Base-by-base conservation (phyloP, 2,113 vertebrate genomes). In the Lipophrys pholis region DNA sequence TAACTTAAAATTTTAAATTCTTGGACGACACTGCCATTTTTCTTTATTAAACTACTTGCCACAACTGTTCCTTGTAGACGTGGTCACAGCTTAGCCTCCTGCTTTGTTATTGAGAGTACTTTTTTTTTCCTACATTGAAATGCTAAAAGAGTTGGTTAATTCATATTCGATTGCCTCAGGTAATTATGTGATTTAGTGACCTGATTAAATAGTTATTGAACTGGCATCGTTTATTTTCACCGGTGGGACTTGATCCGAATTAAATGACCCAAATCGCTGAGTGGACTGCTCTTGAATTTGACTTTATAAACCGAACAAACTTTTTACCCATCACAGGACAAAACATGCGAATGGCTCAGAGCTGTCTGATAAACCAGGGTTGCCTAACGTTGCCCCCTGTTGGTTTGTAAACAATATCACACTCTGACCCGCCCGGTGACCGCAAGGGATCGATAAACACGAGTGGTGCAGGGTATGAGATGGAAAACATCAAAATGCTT, bases 131-230 rank as follows among this genome's bases (percentile, higher is more conserved):
- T 67, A 30, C 76, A 66, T 56, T 78, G 40, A 75, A 35, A 71
- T 8, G n/a, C 51, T 65, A 43, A 88, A 86, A 74, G 78, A 57
- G 80, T 49, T 62, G 61, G 17, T 5, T 38, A 64, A 80, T 63
- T 76, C n/a, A 73, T 87, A 69, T 78, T 40, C 66, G 5, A 76
- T 71, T 65, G 81, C 87, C 87, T 76, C n/a, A 36, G 83, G 87
- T 76, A 30, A 30, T 30, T 30, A 41, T 84, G 36, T 48, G 40
- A 43, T 77, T 62, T 76, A 41, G 9, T 59, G 66, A 73, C 73
- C 76, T 83, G 60, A 83, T 86, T 89, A 59, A 58, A 21, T 76
- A 68, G 43, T 80, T 68, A 69, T 82, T 42, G 6, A 69, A 73
- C 48, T 52, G 39, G 61, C 71, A 6, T n/a, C 16, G 21, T 73